Conservation (phyloP, 2,113 vertebrate species). For the Girardinichthys multiradiatus region DNA sequence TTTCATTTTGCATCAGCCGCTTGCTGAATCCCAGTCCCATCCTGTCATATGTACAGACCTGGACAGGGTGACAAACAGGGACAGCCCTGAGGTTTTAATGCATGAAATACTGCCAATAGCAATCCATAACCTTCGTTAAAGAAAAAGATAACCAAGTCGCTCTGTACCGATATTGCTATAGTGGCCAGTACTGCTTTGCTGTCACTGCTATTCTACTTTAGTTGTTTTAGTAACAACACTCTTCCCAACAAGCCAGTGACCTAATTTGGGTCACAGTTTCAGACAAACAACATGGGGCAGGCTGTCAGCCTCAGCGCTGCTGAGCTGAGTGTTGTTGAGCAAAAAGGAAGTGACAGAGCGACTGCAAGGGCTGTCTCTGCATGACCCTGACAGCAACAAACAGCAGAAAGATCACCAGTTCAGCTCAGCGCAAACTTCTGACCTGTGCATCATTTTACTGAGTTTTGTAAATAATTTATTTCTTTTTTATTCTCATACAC, state of each 20-base stretch:
- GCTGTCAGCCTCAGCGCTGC: slow-evolving; percentile 64
- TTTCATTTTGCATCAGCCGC: slow-evolving; percentile 77
- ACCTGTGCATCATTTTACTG: background rate
- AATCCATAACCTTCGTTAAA: background rate
- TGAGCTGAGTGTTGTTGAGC: slow-evolving; percentile 42
- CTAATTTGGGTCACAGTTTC: slow-evolving; percentile 59
- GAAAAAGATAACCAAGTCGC: background rate
- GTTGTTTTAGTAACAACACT: slow-evolving; percentile 33
- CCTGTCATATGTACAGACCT: slow-evolving; percentile 84
- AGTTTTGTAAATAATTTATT: background rate
- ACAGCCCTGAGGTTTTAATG: slow-evolving; percentile 1
- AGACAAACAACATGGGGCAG: slow-evolving; percentile 68
- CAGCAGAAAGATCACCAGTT: slow-evolving; percentile 7
- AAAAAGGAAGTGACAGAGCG: slow-evolving; percentile 57
- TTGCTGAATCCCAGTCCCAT: slow-evolving; percentile 83
- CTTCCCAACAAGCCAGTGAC: slow-evolving; percentile 50
- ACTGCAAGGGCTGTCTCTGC: slow-evolving; percentile 35
- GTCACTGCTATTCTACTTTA: slow-evolving; percentile 22
- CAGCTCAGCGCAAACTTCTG: background rate
- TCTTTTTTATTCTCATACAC: background rate
- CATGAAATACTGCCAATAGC: too few relatives aligned
- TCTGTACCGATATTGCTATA: background rate
- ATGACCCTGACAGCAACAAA: slow-evolving; percentile 35
- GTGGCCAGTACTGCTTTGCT: slow-evolving; percentile 1
- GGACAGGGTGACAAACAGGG: slow-evolving; percentile 36